Base-by-base conservation (phyloP, 1,140 invertebrate species). In the Amphibalanus amphitrite region DNA sequence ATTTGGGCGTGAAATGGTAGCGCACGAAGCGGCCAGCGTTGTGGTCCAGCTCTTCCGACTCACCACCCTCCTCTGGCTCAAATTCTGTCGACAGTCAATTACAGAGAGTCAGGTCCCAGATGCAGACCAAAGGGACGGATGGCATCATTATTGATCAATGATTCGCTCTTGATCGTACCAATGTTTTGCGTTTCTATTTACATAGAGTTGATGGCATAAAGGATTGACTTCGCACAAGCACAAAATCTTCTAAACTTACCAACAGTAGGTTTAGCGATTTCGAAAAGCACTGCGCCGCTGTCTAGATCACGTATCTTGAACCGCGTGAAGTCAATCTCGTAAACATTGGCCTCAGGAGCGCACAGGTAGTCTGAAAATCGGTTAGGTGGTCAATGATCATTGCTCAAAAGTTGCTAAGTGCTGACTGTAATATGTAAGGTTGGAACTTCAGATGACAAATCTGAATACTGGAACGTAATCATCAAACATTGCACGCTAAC, bases 321-420 rank as follows among this genome's bases (percentile, higher is more conserved):
- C n/a, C n/a, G n/a, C 95, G 93, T 96, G 81, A 99, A 99, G 81
- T 98, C 95, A 78, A 99, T 98, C 76, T 97, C 92, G 82, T 93
- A 98, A 71, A 96, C 85, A 82, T 98, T 99, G 29, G 92, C 95
- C 77, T 97, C 93, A 28, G 93, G 91, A 73, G 89, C 88, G 79
- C 95, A 98, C 40, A 98, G 83, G 80, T 98, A 99, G 76, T 85
- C 90, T 91, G 77, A n/a, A n/a, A n/a, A n/a, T n/a, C n/a, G n/a
- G n/a, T n/a, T n/a, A n/a, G n/a, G n/a, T n/a, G n/a, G n/a, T n/a
- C n/a, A n/a, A n/a, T n/a, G n/a, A n/a, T n/a, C n/a, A n/a, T n/a
- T n/a, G n/a, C n/a, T n/a, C n/a, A n/a, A n/a, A n/a, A n/a, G n/a
- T n/a, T n/a, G n/a, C n/a, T n/a, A n/a, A n/a, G n/a, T n/a, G n/a